These are phyloP conservation scores for Andricus curvator DNA, from an alignment of 2,888 invertebrate species.

Conservation along the genomic window DNA sequence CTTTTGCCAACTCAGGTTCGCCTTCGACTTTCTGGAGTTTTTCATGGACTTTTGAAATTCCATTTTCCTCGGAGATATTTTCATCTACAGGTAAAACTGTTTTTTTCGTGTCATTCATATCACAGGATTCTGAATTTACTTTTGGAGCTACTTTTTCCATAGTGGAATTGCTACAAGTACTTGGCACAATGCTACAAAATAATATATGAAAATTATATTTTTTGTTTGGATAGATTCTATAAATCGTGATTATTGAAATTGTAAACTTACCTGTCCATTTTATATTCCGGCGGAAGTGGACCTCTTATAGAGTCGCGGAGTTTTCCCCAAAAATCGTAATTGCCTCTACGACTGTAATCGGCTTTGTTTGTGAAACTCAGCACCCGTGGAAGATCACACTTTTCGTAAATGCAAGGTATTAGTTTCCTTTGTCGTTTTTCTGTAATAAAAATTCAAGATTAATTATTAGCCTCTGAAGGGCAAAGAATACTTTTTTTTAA, in stretches of 20 bases:
- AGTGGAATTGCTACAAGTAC: not conserved
- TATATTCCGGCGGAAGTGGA: not conserved
- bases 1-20: not conserved
- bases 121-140: not conserved
- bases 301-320: conserved; percentile 81
- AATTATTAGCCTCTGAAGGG: conserved; percentile 63
- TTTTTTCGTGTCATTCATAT: not conserved
- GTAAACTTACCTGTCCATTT: not conserved
- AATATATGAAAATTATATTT: not conserved
- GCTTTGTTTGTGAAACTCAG: conserved; percentile 84
- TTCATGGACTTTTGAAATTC: not conserved
- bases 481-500: not conserved
- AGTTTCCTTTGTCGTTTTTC: conserved; percentile 83
- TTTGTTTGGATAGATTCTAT: not conserved
- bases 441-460: conserved; percentile 54
- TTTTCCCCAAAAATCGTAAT: conserved; percentile 87
- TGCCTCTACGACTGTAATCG: conserved; percentile 80
- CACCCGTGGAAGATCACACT: conserved; percentile 83
- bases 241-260: not conserved
- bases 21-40: not conserved
- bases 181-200: not conserved
- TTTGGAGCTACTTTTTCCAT: not conserved
- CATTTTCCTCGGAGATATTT: not conserved
- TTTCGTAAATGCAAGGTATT: conserved; percentile 85
- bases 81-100: not conserved